A percentile compares a stretch with the other conserved stretches of the same genome.
Conservation (phyloP, 2,888 invertebrate species). For the Torymus aiolomorphi region DNA sequence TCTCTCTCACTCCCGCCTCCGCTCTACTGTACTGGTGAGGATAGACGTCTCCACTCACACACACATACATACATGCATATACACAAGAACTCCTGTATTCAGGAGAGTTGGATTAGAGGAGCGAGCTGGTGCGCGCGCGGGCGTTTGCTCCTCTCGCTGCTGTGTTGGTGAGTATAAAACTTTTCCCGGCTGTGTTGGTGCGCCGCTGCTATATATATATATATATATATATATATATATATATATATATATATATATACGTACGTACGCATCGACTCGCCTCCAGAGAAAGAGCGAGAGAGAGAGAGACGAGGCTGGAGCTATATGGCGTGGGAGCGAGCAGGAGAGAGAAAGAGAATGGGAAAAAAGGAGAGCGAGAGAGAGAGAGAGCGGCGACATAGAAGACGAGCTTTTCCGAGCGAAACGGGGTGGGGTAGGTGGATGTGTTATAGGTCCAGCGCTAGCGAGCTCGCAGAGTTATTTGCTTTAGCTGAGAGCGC, state of each 20-base stretch:
- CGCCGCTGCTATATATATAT: slow-evolving; percentile 59
- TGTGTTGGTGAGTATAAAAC: slow-evolving; percentile 74
- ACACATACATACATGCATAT: neutral
- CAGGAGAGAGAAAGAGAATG: slow-evolving; percentile 46
- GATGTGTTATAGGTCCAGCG: slow-evolving; percentile 62
- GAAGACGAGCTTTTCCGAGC: slow-evolving; percentile 38
- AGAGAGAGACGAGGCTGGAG: slow-evolving; percentile 29
- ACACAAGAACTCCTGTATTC: slow-evolving; percentile 9
- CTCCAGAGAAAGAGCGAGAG: slow-evolving; percentile 37
- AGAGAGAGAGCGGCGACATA: slow-evolving; percentile 31
- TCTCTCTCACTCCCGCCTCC: neutral
- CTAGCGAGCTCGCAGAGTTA: slow-evolving; percentile 67
- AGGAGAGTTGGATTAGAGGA: slow-evolving; percentile 52
- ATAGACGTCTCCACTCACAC: slow-evolving; percentile 24
- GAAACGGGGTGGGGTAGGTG: slow-evolving; percentile 35
- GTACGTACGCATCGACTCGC: slow-evolving; percentile 9
- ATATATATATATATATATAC: slow-evolving; percentile 14
- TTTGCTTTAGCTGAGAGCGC: slow-evolving; percentile 66
- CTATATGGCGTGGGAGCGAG: neutral
- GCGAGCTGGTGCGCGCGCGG: slow-evolving; percentile 63
- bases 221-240: slow-evolving; percentile 10
- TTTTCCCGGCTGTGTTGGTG: slow-evolving; percentile 73
- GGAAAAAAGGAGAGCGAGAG: slow-evolving; percentile 42
- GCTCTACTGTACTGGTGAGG: slow-evolving; percentile 16
- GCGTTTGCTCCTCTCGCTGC: slow-evolving; percentile 56